Conservation (phyloP, 30 jellyfish, hydroid and myxozoan genomes). For the Aurelia aurita complex sp. Pacific region DNA sequence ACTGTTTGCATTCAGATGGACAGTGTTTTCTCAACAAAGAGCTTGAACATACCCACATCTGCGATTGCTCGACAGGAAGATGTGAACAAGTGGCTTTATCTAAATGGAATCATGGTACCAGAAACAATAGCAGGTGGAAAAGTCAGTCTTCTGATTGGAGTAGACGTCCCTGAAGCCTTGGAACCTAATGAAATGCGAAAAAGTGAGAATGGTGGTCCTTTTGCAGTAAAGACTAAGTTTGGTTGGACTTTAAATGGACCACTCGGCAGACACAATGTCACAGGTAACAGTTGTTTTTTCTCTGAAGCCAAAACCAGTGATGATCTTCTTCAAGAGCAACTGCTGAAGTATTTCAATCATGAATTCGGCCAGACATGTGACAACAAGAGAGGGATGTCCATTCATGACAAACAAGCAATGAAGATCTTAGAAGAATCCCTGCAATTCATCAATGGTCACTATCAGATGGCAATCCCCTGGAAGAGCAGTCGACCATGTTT, state of each 20-base stretch:
- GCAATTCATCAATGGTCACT: constrained; percentile 2
- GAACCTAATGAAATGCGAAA: neutral
- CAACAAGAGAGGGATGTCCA: constrained; percentile 23
- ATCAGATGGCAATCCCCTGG: constrained; percentile 52
- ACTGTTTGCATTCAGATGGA: constrained; percentile 33
- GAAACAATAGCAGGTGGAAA: neutral
- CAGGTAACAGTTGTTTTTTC: neutral
- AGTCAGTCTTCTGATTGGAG: neutral
- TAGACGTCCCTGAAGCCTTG: neutral
- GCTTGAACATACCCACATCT: constrained; percentile 25
- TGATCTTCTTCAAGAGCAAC: constrained; percentile 6
- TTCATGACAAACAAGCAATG: constrained; percentile 43
- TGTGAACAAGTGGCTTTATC: constrained; percentile 21
- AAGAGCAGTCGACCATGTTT: constrained; percentile 15
- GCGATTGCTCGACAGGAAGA: constrained; percentile 59
- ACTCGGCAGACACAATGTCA: neutral
- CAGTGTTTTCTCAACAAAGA: constrained; percentile 33
- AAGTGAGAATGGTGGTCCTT: neutral
- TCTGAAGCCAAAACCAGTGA: constrained; percentile 9
- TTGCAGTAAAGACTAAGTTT: neutral
- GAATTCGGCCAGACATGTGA: constrained; percentile 29
- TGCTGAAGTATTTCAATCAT: constrained; percentile 21
- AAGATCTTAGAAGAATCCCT: constrained; percentile 24
- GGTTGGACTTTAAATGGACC: neutral
- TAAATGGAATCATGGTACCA: neutral